Base-by-base conservation (phyloP, 1,140 invertebrate species). In the Drosophila albomicans region DNA sequence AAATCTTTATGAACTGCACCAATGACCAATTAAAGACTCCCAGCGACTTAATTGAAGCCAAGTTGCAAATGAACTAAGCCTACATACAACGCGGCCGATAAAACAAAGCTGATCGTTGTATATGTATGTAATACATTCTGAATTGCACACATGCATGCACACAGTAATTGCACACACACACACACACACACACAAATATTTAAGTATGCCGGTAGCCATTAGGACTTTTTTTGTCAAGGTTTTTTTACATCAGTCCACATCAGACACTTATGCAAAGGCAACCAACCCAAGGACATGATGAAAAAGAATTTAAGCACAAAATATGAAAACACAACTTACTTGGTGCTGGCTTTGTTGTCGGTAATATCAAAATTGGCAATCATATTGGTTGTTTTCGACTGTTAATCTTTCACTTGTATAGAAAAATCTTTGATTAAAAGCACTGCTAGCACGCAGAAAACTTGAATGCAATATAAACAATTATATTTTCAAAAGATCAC, bases 361-460 rank as follows among this genome's bases (percentile, higher is more conserved):
- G 85, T 74, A 38, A 90, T 85, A 78, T 87, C 84, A 52, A 86
- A 82, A 57, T 90, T 90, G 43, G 76, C 73, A 63, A 91, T 91
- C 89, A 91, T 91, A 61, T 77, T 82, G 3, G 7, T 59, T 49
- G 32, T 5, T 68, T 54, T 38, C 10, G 32, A 49, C 1, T 67
- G 11, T 68, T 71, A 11, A 15, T 43, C 20, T 43, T 63, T 43
- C 2, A 1, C 61, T 77, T 57, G n/a, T 28, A 2, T 7, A 46
- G 6, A 11, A 54, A 38, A 30, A 30, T 52, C 32, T 63, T 6
- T 28, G 15, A 64, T 49, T 46, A 25, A 11, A 48, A 28, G n/a
- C 38, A 15, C 32, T 8, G 59, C 54, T 43, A 57, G 10, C 59
- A 25, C 20, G 7, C 32, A 49, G 32, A 7, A 41, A 35, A 41